Conservation (phyloP, 2,113 vertebrate species). For the Channa maculata region DNA sequence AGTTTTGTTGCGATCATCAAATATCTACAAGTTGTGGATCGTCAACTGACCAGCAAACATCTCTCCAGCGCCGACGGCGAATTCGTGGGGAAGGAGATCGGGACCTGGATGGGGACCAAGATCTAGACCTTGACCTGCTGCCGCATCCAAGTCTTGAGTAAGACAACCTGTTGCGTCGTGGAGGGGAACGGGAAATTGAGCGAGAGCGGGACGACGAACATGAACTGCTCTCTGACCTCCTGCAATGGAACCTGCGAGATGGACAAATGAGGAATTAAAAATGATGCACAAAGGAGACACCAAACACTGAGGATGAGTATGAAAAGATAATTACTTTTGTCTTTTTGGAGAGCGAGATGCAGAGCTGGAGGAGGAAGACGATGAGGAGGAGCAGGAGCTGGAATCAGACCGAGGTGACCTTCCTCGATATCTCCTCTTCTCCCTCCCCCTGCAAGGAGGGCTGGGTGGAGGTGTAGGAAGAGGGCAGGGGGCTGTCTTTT, state of each 20-base stretch:
- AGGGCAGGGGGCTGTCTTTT: constrained; percentile 45
- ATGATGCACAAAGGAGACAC: background rate
- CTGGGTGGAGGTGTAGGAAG: constrained; percentile 75
- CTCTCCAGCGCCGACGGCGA: constrained; percentile 31
- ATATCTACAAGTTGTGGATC: no score
- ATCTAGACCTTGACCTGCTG: constrained; percentile 58
- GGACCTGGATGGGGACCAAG: constrained; percentile 71
- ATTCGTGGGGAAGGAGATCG: constrained; percentile 46
- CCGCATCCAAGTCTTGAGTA: constrained; percentile 25
- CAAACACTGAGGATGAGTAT: background rate
- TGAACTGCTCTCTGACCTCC: constrained; percentile 77
- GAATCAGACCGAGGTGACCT: constrained; percentile 86
- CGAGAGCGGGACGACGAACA: constrained; percentile 81
- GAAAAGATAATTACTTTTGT: constrained; percentile 79
- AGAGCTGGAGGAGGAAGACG: constrained; percentile 81
- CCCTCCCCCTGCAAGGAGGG: constrained; percentile 73
- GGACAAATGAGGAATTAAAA: background rate
- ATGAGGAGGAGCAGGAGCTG: constrained; percentile 74
- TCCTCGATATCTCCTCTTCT: constrained; percentile 78
- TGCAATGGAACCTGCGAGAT: constrained; percentile 73
- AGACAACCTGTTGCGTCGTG: constrained; percentile 41
- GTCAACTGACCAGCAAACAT: constrained; percentile 66
- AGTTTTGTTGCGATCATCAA: no score
- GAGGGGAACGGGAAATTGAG: constrained; percentile 74
- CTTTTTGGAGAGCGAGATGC: constrained; percentile 87